Conservation (phyloP, 2,113 vertebrate genomes). For the Oryzias javanicus region DNA sequence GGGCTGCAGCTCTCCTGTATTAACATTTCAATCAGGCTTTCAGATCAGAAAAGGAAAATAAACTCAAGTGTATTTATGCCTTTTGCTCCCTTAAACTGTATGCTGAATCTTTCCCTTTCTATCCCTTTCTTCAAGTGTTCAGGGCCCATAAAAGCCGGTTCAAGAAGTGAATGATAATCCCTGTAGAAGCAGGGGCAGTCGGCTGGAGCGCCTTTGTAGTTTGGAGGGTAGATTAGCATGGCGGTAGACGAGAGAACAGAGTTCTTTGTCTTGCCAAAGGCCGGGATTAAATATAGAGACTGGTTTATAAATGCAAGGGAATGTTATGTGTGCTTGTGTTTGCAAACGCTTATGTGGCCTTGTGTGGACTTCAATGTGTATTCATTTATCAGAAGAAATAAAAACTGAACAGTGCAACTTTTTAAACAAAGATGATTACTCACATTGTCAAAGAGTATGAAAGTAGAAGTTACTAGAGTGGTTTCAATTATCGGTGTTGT, state of each 20-base stretch:
- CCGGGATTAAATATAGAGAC: slow-evolving; percentile 63
- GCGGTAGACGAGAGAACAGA: slow-evolving; percentile 61
- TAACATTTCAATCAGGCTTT: slow-evolving; percentile 73
- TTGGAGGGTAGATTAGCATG: slow-evolving; percentile 68
- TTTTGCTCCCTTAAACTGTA: slow-evolving; percentile 64
- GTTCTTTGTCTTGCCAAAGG: slow-evolving; percentile 65
- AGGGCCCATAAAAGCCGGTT: slow-evolving; percentile 50
- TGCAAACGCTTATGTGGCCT: not conserved
- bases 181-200: slow-evolving; percentile 57
- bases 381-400: not conserved
- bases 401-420: no score
- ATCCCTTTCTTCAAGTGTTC: slow-evolving; percentile 30
- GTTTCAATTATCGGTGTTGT: no score
- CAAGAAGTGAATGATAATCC: slow-evolving; percentile 73
- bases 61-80: slow-evolving; percentile 62
- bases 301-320: slow-evolving; percentile 48
- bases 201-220: slow-evolving; percentile 64
- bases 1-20: slow-evolving; percentile 48
- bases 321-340: slow-evolving; percentile 27
- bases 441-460: no score
- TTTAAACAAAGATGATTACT: no score
- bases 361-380: slow-evolving; percentile 1
- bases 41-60: slow-evolving; percentile 57
- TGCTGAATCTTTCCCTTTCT: slow-evolving; percentile 38
- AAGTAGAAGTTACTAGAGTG: no score